phyloP scores from a whole-genome alignment of 2,113 vertebrate genomes.

The Forbesichthys papilliferus region DNA sequence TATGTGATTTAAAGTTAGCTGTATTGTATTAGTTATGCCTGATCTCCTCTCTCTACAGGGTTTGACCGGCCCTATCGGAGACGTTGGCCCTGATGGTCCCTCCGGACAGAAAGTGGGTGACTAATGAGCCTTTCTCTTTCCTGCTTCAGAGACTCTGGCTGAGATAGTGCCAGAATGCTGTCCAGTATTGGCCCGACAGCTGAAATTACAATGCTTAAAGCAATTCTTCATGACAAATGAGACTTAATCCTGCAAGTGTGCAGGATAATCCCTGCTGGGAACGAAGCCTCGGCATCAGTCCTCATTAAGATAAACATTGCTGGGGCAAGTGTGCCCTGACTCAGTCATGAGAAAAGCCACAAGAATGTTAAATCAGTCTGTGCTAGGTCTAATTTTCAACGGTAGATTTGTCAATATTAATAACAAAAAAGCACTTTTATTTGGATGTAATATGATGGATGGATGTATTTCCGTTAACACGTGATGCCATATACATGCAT shows the following conservation, averaged over 20 bases:
- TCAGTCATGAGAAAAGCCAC: constrained; percentile 64
- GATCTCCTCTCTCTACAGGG: constrained; percentile 78
- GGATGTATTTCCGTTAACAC: neutral
- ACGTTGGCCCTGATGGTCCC: constrained; percentile 82
- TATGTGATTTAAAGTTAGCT: constrained; percentile 9
- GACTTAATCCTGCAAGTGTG: constrained; percentile 70
- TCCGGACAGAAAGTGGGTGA: constrained; percentile 90
- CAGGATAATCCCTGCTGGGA: constrained; percentile 65
- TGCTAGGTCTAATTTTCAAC: constrained; percentile 23
- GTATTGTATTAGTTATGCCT: constrained; percentile 42
- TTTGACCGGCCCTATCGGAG: constrained; percentile 89
- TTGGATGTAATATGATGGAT: constrained; percentile 7
- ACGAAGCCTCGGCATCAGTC: constrained; percentile 51
- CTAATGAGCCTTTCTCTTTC: constrained; percentile 57
- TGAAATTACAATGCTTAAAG: constrained; percentile 60
- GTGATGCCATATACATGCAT: neutral
- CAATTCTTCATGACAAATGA: constrained; percentile 74
- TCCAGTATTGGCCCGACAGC: constrained; percentile 46
- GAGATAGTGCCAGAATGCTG: constrained; percentile 59
- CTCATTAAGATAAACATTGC: constrained; percentile 66
- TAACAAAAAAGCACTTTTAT: neutral
- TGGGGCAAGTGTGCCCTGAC: constrained; percentile 49
- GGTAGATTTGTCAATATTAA: constrained; percentile 8
- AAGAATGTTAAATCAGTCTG: constrained; percentile 57
- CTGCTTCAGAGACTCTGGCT: constrained; percentile 43